Percentiles rank a stretch among this genome's conserved stretches.
Evolutionary conservation across 2,888 invertebrate species (phyloP).

Genomic region (Callyntrura guangdongensis): DNA sequence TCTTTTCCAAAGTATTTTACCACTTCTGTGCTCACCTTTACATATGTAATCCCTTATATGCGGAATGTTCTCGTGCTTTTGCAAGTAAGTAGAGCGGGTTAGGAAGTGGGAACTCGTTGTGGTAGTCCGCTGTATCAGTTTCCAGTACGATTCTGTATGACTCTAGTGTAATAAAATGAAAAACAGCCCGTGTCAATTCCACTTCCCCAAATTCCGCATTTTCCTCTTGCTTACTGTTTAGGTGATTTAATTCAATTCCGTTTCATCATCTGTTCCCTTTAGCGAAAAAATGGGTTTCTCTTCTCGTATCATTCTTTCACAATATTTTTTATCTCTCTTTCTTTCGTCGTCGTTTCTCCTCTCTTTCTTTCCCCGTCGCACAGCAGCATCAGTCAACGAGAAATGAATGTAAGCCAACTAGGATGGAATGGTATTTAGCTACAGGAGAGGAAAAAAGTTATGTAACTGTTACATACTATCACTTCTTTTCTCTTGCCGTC

Average conservation of each 20-base stretch:
- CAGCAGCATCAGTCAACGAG: background rate
- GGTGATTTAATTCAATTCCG: constrained; percentile 75
- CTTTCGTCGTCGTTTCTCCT: background rate
- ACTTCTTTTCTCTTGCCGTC: constrained; percentile 21
- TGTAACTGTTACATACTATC: background rate
- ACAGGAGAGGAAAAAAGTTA: constrained; percentile 28
- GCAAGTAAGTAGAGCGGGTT: background rate
- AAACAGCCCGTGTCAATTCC: constrained; percentile 74
- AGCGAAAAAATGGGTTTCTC: constrained; percentile 10
- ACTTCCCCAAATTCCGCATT: constrained; percentile 63
- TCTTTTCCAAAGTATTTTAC: constrained; percentile 46
- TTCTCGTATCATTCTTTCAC: constrained; percentile 11
- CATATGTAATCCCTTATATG: constrained; percentile 60
- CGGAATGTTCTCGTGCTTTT: background rate
- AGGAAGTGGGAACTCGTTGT: background rate
- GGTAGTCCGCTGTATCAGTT: constrained; percentile 26
- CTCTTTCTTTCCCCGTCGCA: background rate
- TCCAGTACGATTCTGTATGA: background rate
- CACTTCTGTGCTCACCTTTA: constrained; percentile 59
- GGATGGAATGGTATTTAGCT: constrained; percentile 15
- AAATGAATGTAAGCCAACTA: constrained; percentile 20
- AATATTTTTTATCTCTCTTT: constrained; percentile 50
- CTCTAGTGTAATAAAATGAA: constrained; percentile 67
- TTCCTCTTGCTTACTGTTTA: constrained; percentile 44
- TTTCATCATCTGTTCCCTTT: constrained; percentile 68